Evolutionary conservation across 2,888 invertebrate genomes (phyloP).

Genomic region (Pogonocherus hispidulus): DNA sequence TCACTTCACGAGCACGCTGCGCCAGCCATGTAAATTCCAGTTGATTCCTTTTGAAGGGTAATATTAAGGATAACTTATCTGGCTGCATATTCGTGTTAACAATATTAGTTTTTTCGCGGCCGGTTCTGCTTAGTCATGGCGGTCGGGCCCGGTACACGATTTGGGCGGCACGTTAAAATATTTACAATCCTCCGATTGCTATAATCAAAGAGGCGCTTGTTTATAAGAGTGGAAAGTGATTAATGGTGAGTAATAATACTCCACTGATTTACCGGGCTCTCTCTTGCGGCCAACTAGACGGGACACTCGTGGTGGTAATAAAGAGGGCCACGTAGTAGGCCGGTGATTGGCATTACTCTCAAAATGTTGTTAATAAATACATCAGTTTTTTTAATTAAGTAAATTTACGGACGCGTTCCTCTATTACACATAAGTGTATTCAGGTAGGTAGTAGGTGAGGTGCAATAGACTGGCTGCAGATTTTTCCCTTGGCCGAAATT

Average conservation of each 20-base stretch:
- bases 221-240: conserved; percentile 52
- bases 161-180: conserved; percentile 62
- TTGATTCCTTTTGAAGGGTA: conserved; percentile 36
- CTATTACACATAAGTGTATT: not conserved
- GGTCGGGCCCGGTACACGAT: conserved; percentile 58
- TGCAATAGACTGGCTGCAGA: too few relatives aligned
- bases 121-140: conserved; percentile 55
- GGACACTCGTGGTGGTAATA: conserved; percentile 19
- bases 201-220: conserved; percentile 55
- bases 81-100: conserved; percentile 51
- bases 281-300: conserved; percentile 23
- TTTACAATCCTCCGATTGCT: conserved; percentile 54
- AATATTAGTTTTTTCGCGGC: conserved; percentile 56
- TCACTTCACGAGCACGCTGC: conserved; percentile 21
- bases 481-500: too few relatives aligned
- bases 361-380: conserved; percentile 19
- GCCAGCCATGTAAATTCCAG: conserved; percentile 28
- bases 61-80: conserved; percentile 39
- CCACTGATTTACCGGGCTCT: conserved; percentile 36
- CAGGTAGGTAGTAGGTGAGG: not conserved
- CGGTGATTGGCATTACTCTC: conserved; percentile 16
- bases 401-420: conserved; percentile 8
- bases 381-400: conserved; percentile 23
- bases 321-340: conserved; percentile 15
- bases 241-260: conserved; percentile 51